Percentiles rank a stretch among this genome's conserved stretches.
These are phyloP conservation scores for Neoseiulus cucumeris DNA, from an alignment of 1,140 invertebrate genomes.

Conservation along the genomic window DNA sequence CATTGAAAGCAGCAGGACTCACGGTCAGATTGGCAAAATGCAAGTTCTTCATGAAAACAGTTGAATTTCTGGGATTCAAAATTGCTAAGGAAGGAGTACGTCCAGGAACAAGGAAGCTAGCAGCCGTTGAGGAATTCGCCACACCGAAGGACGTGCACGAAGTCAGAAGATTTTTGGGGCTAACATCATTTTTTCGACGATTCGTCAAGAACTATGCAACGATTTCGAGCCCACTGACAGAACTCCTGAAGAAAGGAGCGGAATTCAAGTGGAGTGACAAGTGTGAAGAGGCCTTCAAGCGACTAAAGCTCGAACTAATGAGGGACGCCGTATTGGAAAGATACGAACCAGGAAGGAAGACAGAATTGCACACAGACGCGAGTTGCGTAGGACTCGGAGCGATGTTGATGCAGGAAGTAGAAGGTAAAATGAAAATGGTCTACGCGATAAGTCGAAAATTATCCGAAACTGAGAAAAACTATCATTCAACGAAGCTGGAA, in stretches of 20 bases:
- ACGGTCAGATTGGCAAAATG: too few species aligned
- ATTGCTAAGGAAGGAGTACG: too few species aligned
- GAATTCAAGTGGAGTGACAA: conserved; percentile 16
- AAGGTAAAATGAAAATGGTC: conserved; percentile 11
- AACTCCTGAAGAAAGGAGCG: conserved; percentile 15
- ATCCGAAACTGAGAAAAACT: conserved; percentile 15
- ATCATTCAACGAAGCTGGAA: neutral
- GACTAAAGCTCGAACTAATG: neutral
- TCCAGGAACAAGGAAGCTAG: too few species aligned
- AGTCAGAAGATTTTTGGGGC: conserved; percentile 15
- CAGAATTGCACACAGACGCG: conserved; percentile 18
- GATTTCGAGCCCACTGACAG: conserved; percentile 15
- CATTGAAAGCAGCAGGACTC: too few species aligned
- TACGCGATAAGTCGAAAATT: conserved; percentile 14
- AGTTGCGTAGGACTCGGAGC: conserved; percentile 4
- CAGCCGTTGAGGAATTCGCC: conserved; percentile 3
- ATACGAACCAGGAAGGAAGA: neutral
- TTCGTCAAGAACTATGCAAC: conserved; percentile 19
- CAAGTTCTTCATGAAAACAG: too few species aligned
- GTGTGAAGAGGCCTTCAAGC: neutral
- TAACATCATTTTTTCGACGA: conserved; percentile 16
- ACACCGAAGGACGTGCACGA: conserved; percentile 14
- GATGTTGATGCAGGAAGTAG: conserved; percentile 12
- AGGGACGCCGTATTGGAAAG: neutral
- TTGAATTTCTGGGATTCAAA: too few species aligned